A percentile compares a stretch with the other conserved stretches of the same genome.
These are phyloP conservation scores for Neoniphon sammara DNA, from an alignment of 2,797 vertebrate genomes.

Conservation along the genomic window DNA sequence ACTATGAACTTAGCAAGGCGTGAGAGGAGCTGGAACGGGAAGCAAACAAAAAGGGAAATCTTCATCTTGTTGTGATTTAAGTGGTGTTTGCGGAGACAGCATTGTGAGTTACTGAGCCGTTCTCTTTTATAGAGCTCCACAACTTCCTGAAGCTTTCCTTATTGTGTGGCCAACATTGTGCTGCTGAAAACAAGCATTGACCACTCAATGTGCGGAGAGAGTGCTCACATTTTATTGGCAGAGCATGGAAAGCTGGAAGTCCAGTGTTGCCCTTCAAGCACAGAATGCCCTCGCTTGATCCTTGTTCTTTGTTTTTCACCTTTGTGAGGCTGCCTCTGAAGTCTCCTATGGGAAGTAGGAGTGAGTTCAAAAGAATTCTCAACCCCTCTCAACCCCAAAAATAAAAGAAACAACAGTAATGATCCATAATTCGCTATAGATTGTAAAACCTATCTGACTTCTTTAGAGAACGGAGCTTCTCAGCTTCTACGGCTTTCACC, in stretches of 20 bases:
- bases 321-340: constrained; percentile 49
- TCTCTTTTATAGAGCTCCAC: constrained; percentile 78
- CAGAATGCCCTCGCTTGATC: constrained; percentile 42
- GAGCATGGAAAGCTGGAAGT: constrained; percentile 50
- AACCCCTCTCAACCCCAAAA: constrained; percentile 52
- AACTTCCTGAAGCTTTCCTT: constrained; percentile 75
- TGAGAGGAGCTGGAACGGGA: constrained; percentile 58
- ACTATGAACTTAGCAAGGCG: constrained; percentile 69
- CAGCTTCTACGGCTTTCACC: constrained; percentile 60
- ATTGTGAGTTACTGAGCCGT: constrained; percentile 80
- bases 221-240: constrained; percentile 76
- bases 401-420: constrained; percentile 49
- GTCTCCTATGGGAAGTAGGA: constrained; percentile 32
- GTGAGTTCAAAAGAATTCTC: constrained; percentile 53
- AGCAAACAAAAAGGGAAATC: constrained; percentile 64
- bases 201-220: constrained; percentile 57
- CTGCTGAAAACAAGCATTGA: constrained; percentile 71
- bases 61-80: constrained; percentile 75
- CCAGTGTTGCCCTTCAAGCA: constrained; percentile 60
- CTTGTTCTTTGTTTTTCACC: constrained; percentile 64
- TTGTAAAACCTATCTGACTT: constrained; percentile 63
- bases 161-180: constrained; percentile 72
- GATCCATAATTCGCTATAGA: constrained; percentile 65
- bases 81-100: constrained; percentile 73
- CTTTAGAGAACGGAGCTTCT: constrained; percentile 48